Conservation (phyloP, 2,888 invertebrate species). For the Micoletzkya japonica region DNA sequence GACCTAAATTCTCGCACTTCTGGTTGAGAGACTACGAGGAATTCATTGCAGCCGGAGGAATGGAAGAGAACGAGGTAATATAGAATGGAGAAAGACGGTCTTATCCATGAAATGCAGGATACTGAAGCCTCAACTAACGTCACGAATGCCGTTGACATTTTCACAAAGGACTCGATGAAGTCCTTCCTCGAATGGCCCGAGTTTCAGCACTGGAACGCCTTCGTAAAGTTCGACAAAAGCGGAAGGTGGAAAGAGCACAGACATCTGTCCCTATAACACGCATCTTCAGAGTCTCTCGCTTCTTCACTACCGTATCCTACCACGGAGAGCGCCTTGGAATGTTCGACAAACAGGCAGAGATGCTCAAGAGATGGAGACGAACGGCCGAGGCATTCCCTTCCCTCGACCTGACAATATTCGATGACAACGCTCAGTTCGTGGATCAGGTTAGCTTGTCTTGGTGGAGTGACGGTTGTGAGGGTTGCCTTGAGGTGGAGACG, state of each 20-base stretch:
- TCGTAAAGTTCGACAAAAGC: constrained; percentile 48
- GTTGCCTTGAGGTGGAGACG: constrained; percentile 38
- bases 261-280: not conserved
- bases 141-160: constrained; percentile 22
- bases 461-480: too few species aligned
- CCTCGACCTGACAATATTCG: constrained; percentile 53
- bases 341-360: constrained; percentile 33
- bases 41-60: constrained; percentile 35
- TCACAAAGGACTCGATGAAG: constrained; percentile 42
- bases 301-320: constrained; percentile 56
- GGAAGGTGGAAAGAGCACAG: constrained; percentile 30
- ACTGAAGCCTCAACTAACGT: not conserved
- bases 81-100: not conserved
- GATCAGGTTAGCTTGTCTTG: constrained; percentile 53
- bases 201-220: constrained; percentile 58
- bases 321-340: constrained; percentile 49
- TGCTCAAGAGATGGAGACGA: constrained; percentile 48
- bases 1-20: constrained; percentile 54
- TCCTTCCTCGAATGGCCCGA: constrained; percentile 59
- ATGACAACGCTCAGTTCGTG: constrained; percentile 57
- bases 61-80: constrained; percentile 29
- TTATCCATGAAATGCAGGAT: not conserved
- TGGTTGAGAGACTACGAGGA: constrained; percentile 50
- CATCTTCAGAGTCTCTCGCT: constrained; percentile 35
- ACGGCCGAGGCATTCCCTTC: constrained; percentile 50